phyloP scores from a whole-genome alignment of 1,140 invertebrate genomes.

The Bombus vancouverensis region DNA sequence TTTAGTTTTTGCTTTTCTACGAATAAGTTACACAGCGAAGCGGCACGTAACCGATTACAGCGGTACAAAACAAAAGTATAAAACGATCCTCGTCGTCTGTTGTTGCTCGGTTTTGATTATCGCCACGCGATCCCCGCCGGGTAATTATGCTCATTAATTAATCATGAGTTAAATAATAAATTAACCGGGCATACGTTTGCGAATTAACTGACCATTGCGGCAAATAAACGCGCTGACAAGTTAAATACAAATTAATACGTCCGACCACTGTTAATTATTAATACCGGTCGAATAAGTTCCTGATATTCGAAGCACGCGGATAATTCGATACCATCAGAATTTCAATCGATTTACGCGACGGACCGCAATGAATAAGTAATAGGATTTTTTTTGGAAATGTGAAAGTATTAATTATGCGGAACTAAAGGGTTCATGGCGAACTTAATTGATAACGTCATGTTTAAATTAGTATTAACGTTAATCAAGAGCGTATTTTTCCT shows the following conservation, averaged over 20 bases:
- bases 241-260: slow-evolving; percentile 22
- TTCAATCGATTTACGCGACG: neutral
- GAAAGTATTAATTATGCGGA: neutral
- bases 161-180: slow-evolving; percentile 37
- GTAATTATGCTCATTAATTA: slow-evolving; percentile 20
- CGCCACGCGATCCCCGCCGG: neutral
- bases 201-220: slow-evolving; percentile 15
- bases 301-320: neutral
- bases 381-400: neutral
- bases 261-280: slow-evolving; percentile 16
- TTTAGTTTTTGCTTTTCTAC: neutral
- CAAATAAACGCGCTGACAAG: slow-evolving; percentile 20
- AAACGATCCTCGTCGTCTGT: neutral
- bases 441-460: neutral
- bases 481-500: neutral
- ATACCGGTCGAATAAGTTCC: neutral
- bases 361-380: neutral
- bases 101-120: neutral
- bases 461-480: neutral
- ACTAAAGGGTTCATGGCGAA: neutral
- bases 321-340: neutral
- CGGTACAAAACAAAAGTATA: neutral
- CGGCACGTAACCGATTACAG: neutral
- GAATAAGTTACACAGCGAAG: neutral
- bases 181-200: neutral